phyloP scores from a whole-genome alignment of 2,888 invertebrate species.

The Helleia helle region DNA sequence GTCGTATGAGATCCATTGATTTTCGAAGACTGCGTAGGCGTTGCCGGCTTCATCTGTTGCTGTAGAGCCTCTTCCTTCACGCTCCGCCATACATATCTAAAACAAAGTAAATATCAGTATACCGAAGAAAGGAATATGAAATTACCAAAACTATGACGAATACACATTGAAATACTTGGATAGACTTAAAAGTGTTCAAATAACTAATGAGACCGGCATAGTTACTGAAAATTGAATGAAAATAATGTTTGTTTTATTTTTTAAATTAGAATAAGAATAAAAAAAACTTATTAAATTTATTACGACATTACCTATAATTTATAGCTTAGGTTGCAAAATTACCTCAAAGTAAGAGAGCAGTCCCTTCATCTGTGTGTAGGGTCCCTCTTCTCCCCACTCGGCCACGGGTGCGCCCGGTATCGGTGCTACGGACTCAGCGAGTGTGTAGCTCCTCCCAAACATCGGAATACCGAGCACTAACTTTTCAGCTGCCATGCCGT shows the following conservation, averaged over 20 bases:
- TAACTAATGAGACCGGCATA: too few relatives aligned
- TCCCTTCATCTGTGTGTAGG: constrained; percentile 80
- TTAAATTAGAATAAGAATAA: too few relatives aligned
- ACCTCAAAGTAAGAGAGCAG: constrained; percentile 84
- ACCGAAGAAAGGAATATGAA: too few relatives aligned
- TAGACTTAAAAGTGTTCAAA: too few relatives aligned
- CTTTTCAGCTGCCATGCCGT: constrained; percentile 78
- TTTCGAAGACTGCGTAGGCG: constrained; percentile 78
- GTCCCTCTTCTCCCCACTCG: constrained; percentile 78
- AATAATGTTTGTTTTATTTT: too few relatives aligned
- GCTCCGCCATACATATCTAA: constrained; percentile 73
- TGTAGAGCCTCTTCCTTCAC: constrained; percentile 68
- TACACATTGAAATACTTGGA: too few relatives aligned
- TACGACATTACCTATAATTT: too few relatives aligned
- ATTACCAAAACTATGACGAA: too few relatives aligned
- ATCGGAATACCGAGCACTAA: constrained; percentile 82
- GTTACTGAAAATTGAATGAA: too few relatives aligned
- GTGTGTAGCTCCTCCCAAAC: constrained; percentile 81
- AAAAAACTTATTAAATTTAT: too few relatives aligned
- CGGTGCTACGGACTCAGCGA: constrained; percentile 69
- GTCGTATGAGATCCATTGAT: constrained; percentile 89
- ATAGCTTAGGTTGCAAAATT: too few relatives aligned
- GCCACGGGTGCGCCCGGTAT: constrained; percentile 72
- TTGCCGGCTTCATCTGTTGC: constrained; percentile 77
- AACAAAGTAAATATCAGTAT: too few relatives aligned